Conservation (phyloP, 2,888 invertebrate species). For the Apodemia duryi region DNA sequence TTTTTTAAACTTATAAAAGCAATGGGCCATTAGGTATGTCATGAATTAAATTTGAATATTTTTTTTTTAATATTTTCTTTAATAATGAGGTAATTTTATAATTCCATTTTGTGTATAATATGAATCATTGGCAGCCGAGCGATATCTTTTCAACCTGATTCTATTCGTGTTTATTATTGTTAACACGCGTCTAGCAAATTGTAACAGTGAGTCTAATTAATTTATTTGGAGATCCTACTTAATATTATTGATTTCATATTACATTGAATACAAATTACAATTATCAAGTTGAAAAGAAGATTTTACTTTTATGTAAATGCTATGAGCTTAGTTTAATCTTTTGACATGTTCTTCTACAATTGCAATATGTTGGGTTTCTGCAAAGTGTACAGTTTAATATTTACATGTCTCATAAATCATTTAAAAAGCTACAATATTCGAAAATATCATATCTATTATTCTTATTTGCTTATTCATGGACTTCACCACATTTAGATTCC, state of each 20-base stretch:
- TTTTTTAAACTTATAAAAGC: too few species aligned
- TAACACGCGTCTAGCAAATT: constrained; percentile 27
- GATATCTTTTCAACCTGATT: constrained; percentile 63
- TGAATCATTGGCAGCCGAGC: constrained; percentile 61
- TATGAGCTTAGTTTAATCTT: constrained; percentile 42
- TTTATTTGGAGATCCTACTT: constrained; percentile 16
- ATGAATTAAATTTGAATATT: too few species aligned
- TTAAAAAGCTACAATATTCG: background rate
- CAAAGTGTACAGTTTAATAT: constrained; percentile 37
- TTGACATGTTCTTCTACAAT: constrained; percentile 36
- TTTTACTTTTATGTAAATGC: constrained; percentile 36
- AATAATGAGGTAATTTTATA: background rate
- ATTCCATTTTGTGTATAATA: background rate
- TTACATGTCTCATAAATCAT: constrained; percentile 3
- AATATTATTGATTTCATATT: constrained; percentile 29
- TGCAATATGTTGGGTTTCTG: constrained; percentile 31
- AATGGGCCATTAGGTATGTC: too few species aligned
- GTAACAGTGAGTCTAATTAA: constrained; percentile 13
- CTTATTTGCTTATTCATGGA: constrained; percentile 8
- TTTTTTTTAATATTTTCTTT: background rate
- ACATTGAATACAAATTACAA: constrained; percentile 18
- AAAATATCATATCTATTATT: background rate
- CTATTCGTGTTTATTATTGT: constrained; percentile 19
- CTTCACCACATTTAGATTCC: background rate
- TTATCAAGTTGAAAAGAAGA: constrained; percentile 62